Evolutionary conservation across 2,113 vertebrate genomes (phyloP), one percentile per base, ranked within the genome.

Genomic region (Catagonus wagneri): DNA sequence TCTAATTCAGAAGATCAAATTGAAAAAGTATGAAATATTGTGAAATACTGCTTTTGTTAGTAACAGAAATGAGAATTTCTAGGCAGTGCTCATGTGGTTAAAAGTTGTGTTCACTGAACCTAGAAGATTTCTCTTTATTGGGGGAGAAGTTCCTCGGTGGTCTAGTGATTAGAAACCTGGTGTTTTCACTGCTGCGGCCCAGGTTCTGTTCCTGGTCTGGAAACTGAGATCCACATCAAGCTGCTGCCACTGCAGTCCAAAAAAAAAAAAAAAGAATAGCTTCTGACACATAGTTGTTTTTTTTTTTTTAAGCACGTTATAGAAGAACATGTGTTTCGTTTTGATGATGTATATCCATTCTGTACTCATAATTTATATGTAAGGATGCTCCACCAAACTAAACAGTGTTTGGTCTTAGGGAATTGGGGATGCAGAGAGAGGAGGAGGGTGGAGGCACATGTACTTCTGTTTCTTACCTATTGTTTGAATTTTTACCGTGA

Each of bases 41-140:
- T 60, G 29, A 83, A 36, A 58, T 50, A 85, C 7, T 36, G 4
- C 34, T 60, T 1, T 83, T 54, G 44, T 56, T 52, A 83, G 23
- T 78, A 75, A 29, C 39, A 78, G 12, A 92, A 79, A 81, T 81
- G 80, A 63, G 63, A 69, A 71, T 78, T 29, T 50, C 50, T 61
- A 58, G 54, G 50, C 34, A 36, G 0, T 65, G 68, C 71, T 74
- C 39, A 19, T 34, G 14, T 39, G 11, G 23, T 22, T 81, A 74
- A 63, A 96, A 94, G 75, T 75, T 93, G 52, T 14, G 15, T 79
- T 89, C 71, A 68, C 56, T 85, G 84, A 65, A 92, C 25, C 20
- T 72, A 20, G 14, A 84, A n/a, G 60, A 17, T 92, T 78, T 52
- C 34, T 81, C 23, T 32, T 50, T 32, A 44, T 75, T 19, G 39